phyloP scores from a whole-genome alignment of 2,113 vertebrate genomes.

The Apteryx owenii region DNA sequence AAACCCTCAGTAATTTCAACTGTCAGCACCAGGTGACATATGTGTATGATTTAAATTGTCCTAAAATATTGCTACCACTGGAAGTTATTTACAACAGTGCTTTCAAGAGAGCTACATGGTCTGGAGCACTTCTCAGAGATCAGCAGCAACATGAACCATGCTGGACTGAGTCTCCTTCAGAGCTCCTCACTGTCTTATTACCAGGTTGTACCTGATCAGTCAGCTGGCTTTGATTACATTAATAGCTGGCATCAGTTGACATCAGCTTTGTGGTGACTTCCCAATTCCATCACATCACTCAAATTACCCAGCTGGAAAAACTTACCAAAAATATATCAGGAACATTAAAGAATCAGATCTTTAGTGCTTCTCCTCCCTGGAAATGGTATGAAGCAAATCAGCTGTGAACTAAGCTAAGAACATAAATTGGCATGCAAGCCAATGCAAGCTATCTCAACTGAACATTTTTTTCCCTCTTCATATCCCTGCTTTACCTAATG shows the following conservation, averaged over 20 bases:
- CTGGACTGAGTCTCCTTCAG: background rate
- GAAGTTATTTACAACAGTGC: background rate
- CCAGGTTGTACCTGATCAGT: background rate
- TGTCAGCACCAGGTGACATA: background rate
- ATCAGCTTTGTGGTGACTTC: background rate
- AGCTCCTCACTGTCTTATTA: background rate
- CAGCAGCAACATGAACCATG: background rate
- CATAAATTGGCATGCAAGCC: constrained; percentile 27
- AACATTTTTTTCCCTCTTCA: background rate
- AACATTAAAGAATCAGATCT: background rate
- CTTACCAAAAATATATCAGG: background rate
- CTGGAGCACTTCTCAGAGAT: background rate
- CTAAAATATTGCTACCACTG: background rate
- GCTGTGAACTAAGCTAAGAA: constrained; percentile 23
- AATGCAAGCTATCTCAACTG: background rate
- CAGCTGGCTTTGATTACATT: background rate
- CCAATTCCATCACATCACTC: background rate
- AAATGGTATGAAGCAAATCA: constrained; percentile 4
- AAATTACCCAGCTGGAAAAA: background rate
- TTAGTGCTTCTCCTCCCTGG: background rate
- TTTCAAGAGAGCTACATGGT: background rate
- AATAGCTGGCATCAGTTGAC: background rate
- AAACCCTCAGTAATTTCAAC: background rate
- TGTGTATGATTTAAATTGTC: background rate
- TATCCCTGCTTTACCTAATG: background rate